Evolutionary conservation across 2,888 invertebrate species (phyloP).

Genomic region (Drosophila quasianomalipes): DNA sequence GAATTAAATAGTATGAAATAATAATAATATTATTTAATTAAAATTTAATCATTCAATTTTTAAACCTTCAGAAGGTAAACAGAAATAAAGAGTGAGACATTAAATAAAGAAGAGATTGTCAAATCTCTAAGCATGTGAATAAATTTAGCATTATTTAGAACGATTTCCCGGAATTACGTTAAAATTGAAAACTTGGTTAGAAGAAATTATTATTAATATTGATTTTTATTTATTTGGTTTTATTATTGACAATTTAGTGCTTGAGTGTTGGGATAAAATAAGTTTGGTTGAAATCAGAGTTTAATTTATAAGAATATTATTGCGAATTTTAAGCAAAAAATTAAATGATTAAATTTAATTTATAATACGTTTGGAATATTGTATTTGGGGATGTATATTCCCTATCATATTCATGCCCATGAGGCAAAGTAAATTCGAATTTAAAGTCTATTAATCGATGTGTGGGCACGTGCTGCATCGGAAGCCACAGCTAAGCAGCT

Average conservation of each 20-base stretch:
- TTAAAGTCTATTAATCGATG: constrained; percentile 67
- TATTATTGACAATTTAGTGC: neutral
- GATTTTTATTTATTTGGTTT: neutral
- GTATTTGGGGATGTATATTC: neutral
- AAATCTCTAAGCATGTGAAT: neutral
- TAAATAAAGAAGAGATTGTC: neutral
- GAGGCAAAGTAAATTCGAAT: constrained; percentile 46
- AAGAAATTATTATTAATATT: neutral
- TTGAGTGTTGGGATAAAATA: neutral
- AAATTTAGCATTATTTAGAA: neutral
- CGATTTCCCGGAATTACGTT: neutral
- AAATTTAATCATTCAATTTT: neutral
- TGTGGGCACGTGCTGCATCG: constrained; percentile 52
- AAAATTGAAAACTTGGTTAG: neutral
- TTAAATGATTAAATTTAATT: neutral
- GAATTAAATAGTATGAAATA: neutral
- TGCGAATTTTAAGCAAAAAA: neutral
- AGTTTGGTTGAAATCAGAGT: neutral
- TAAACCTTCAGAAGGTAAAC: neutral
- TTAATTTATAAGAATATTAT: neutral
- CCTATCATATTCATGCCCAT: neutral
- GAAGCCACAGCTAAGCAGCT: constrained; percentile 49
- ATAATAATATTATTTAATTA: neutral
- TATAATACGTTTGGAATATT: neutral
- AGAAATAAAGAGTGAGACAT: neutral